Evolutionary conservation across 2,113 vertebrate genomes (phyloP), one percentile per base, ranked within the genome.

Genomic region (Siniperca chuatsi): DNA sequence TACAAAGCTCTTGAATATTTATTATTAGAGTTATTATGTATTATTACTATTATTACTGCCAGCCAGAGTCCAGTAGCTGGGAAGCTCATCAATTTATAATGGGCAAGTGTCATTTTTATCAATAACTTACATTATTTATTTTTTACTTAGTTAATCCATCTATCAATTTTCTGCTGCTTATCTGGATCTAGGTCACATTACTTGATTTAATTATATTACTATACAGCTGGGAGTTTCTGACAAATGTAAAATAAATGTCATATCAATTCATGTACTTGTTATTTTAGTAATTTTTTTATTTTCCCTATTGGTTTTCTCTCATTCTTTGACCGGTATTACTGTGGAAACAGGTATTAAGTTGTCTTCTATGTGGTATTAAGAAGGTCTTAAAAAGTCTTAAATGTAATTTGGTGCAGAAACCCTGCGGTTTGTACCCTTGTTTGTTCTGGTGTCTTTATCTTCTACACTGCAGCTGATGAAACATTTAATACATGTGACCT

Each of bases 401-500:
- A n/a, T 65, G 15, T 4, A 78, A 78, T 54, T 55, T 4, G 4
- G 12, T 33, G n/a, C 8, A 8, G 35, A 44, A 44, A 13, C 10
- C 1, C 42, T 33, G 9, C 29, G 18, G 46, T 48, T 15, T 13
- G 11, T 46, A 13, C 2, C 46, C 46, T 48, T 13, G 6, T 15
- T 13, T 48, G 25, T 4, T 13, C 18, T 21, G 1, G 1, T 2
- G 58, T 70, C 25, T 71, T 64, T n/a, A 65, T 25, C 44, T 69
- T 54, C 25, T 61, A 1, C 52, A 37, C 71, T 50, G 42, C 71
- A 46, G 75, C 61, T 25, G 62, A 74, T 78, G 25, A 78, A 80
- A 75, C 37, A 0, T 16, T 75, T 52, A 18, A 35, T 79, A 71
- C 57, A 73, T 20, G 50, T 33, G 60, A 79, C 52, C 40, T 55